Evolutionary conservation across 2,797 vertebrate species (phyloP).

Genomic region (Phoebastria nigripes): DNA sequence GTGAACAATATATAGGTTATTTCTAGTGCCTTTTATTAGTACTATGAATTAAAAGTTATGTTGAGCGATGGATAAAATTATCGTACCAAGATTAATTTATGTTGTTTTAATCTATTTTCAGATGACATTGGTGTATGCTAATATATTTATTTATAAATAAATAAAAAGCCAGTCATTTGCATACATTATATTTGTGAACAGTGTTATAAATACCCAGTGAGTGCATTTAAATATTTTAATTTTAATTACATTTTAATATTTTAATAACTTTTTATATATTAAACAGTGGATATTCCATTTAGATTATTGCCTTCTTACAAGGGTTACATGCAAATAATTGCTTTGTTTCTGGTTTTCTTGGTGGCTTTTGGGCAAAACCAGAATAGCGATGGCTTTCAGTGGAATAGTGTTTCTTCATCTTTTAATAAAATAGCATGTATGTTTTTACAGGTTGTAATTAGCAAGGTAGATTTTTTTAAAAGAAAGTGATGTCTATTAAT

Average conservation of each 20-base stretch:
- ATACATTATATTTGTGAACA: background rate
- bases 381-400: background rate
- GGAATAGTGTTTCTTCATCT: background rate
- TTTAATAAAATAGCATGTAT: background rate
- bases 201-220: background rate
- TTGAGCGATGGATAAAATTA: background rate
- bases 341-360: background rate
- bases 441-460: background rate
- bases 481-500: background rate
- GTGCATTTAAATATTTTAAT: background rate
- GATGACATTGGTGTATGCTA: background rate
- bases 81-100: background rate
- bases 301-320: background rate
- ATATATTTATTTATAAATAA: constrained; percentile 9
- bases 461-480: background rate
- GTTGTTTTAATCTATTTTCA: background rate
- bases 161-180: background rate
- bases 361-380: background rate
- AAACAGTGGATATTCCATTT: background rate
- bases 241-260: constrained; percentile 28
- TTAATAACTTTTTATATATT: background rate
- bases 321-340: background rate
- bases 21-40: background rate
- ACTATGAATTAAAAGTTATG: background rate
- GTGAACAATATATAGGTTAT: background rate